Conservation (phyloP, 2,113 vertebrate genomes). For the Haemorhous mexicanus region DNA sequence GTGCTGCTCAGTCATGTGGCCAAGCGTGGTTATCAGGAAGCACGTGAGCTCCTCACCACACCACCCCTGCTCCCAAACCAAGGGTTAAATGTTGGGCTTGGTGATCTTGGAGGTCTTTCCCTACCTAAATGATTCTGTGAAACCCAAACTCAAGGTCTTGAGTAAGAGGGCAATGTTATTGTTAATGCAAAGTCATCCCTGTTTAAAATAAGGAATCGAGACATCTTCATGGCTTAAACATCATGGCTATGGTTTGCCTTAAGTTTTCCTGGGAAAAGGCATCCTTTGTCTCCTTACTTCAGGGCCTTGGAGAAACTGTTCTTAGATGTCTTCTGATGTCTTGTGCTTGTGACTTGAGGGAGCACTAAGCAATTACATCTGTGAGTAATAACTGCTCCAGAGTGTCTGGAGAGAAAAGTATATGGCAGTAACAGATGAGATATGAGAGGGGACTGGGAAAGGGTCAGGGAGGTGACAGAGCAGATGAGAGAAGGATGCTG, state of each 20-base stretch:
- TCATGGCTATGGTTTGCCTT: not conserved
- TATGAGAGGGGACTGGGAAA: not conserved
- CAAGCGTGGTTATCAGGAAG: not conserved
- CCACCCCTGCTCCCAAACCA: not conserved
- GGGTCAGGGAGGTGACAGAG: not conserved
- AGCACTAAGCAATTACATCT: not conserved
- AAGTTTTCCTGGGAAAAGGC: not conserved
- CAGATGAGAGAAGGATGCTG: not conserved
- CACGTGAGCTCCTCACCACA: not conserved
- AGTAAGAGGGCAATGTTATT: not conserved
- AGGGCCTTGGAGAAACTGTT: not conserved
- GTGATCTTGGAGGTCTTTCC: not conserved
- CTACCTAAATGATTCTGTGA: not conserved
- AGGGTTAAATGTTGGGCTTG: not conserved
- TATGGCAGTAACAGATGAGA: not conserved
- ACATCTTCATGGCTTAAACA: not conserved
- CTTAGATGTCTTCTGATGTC: not conserved
- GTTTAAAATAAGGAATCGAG: not conserved
- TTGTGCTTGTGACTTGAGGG: not conserved
- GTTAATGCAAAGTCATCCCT: not conserved
- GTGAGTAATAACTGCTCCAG: not conserved
- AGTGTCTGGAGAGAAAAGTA: not conserved
- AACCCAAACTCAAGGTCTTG: not conserved
- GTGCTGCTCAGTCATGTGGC: slow-evolving; percentile 34
- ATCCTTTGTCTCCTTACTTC: not conserved